Evolutionary conservation across 2,113 vertebrate species (phyloP), one percentile per base, ranked within the genome.

Genomic region (Takifugu flavidus): DNA sequence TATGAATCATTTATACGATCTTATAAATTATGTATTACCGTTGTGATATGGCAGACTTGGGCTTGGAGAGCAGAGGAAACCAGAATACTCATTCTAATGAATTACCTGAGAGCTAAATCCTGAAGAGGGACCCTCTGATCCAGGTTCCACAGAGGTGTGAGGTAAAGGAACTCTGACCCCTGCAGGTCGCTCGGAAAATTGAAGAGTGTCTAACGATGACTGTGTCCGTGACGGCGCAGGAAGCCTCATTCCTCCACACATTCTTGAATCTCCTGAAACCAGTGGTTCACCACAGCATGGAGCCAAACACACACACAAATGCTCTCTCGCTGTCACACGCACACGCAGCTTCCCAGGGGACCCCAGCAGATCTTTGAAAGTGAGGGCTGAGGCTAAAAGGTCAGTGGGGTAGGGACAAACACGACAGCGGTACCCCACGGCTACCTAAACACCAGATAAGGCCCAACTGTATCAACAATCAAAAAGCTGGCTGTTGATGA

Each of bases 391-490:
- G 47, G 75, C 28, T 73, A 79, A 56, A 53, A 75, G 80, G 70
- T 59, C 75, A 75, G 34, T 74, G 70, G 74, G 66, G 72, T 45
- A 60, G 60, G 75, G 28, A 61, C 75, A 75, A 78, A 67, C 65
- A 80, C 67, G 80, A 82, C 72, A 82, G 31, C 34, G 78, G 51
- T 77, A 79, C 80, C 84, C 80, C 74, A 82, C 62, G 72, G 82
- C 77, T 87, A 78, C 68, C 56, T 76, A 86, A 87, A 80, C 80
- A 86, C 44, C 25, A 82, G 75, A 56, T 65, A 53, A 73, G 72
- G 59, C 74, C 80, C 84, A 87, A 88, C 86, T 88, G 84, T 83
- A 84, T 84, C 84, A 87, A 87, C 84, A 83, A 58, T 60, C 49
- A 55, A 47, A 54, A 45, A 65, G 65, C 56, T 56, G 39, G 56